phyloP scores from a whole-genome alignment of 2,113 vertebrate species.

The Bothrops jararaca region DNA sequence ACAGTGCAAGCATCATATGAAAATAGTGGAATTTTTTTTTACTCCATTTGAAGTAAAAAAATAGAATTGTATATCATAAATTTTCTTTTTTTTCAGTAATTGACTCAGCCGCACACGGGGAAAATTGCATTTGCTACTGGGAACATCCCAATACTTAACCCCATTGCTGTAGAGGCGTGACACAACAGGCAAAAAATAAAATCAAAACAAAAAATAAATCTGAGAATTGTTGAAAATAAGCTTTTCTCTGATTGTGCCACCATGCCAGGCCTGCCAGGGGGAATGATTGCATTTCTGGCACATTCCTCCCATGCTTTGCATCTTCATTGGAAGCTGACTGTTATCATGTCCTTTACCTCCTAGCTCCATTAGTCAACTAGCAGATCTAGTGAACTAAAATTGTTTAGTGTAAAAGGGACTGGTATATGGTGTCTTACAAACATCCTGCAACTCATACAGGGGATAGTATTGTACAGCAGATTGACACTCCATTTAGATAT shows the following conservation, averaged over 20 bases:
- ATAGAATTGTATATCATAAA: background rate
- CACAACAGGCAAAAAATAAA: background rate
- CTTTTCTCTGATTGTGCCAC: background rate
- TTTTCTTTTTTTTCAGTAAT: background rate
- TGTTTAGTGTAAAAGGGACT: background rate
- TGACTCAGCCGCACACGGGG: background rate
- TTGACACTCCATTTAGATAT: slow-evolving; percentile 1
- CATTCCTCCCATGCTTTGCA: background rate
- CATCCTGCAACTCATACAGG: background rate
- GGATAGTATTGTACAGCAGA: background rate
- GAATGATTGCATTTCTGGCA: background rate
- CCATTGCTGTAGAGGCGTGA: background rate
- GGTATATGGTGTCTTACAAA: background rate
- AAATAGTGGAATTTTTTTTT: background rate
- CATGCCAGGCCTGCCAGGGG: background rate
- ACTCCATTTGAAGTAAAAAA: slow-evolving; percentile 10
- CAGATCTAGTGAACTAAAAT: background rate
- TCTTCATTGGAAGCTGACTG: background rate
- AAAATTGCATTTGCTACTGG: background rate
- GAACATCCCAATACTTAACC: background rate
- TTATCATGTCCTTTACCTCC: background rate
- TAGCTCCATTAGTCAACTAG: background rate
- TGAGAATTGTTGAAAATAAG: background rate
- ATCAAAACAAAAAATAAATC: background rate
- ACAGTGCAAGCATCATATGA: background rate